phyloP scores from a whole-genome alignment of 2,113 vertebrate species.

The Hippocampus comes region DNA sequence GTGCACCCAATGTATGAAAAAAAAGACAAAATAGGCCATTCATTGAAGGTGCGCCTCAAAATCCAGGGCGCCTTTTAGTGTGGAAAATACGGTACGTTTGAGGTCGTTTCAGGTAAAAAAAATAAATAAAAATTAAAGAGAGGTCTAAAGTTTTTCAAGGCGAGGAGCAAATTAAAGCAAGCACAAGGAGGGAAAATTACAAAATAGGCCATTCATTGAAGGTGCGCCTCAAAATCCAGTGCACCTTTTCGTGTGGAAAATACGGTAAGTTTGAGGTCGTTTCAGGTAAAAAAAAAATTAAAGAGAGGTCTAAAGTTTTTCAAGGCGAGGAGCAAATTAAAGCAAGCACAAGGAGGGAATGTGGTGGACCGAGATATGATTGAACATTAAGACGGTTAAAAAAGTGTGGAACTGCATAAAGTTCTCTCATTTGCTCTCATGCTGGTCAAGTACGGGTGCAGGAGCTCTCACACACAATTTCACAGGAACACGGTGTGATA shows the following conservation, averaged over 20 bases:
- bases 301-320: conserved; percentile 22
- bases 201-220: no score
- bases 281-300: conserved; percentile 2
- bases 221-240: no score
- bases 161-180: conserved; percentile 25
- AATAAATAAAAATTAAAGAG: neutral
- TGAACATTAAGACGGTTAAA: conserved; percentile 17
- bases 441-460: conserved; percentile 13
- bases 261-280: neutral
- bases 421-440: conserved; percentile 18
- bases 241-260: no score
- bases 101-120: neutral
- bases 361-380: conserved; percentile 38
- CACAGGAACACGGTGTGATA: conserved; percentile 18
- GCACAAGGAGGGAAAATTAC: conserved; percentile 20
- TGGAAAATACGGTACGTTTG: neutral
- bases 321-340: conserved; percentile 32
- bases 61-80: no score
- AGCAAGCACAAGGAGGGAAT: conserved; percentile 19
- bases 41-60: no score
- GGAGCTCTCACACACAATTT: conserved; percentile 23
- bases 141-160: conserved; percentile 30
- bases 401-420: conserved; percentile 20
- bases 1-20: no score
- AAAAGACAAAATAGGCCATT: no score